phyloP scores from a whole-genome alignment of 1,140 invertebrate genomes.

The Bombus fervidus region DNA sequence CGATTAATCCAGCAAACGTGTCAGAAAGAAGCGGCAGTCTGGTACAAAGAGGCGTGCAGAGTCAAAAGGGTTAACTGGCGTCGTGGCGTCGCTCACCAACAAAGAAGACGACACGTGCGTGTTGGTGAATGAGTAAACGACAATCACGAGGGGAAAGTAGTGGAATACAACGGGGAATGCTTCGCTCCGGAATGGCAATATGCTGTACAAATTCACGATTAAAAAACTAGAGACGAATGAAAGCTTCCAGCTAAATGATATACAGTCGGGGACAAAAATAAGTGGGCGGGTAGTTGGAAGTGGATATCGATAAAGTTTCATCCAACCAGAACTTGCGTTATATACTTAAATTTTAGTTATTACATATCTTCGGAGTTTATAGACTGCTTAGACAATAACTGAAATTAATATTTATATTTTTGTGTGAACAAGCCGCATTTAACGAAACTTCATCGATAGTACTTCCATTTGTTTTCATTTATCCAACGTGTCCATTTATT shows the following conservation, averaged over 20 bases:
- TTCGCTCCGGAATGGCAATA: conserved; percentile 25
- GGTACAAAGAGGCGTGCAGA: conserved; percentile 3
- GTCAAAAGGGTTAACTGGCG: conserved; percentile 36
- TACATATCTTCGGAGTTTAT: too few species aligned
- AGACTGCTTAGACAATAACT: too few species aligned
- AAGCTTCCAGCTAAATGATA: not conserved
- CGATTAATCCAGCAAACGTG: conserved; percentile 20
- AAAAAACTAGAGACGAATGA: conserved; percentile 24
- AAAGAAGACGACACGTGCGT: not conserved
- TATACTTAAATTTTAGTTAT: too few species aligned
- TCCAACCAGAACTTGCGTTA: too few species aligned
- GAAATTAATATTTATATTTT: too few species aligned
- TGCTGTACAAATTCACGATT: conserved; percentile 1
- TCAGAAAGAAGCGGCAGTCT: conserved; percentile 7
- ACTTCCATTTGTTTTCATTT: too few species aligned
- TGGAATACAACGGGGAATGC: not conserved
- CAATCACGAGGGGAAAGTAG: not conserved
- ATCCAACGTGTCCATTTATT: too few species aligned
- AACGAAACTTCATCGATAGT: too few species aligned
- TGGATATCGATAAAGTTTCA: too few species aligned
- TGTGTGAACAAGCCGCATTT: too few species aligned
- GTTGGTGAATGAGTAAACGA: not conserved
- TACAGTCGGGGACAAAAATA: too few species aligned
- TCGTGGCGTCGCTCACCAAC: conserved; percentile 1
- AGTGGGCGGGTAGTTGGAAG: too few species aligned